Evolutionary conservation across 2,797 vertebrate genomes (phyloP), one percentile per base, ranked within the genome.

Genomic region (Australoheros facetus): DNA sequence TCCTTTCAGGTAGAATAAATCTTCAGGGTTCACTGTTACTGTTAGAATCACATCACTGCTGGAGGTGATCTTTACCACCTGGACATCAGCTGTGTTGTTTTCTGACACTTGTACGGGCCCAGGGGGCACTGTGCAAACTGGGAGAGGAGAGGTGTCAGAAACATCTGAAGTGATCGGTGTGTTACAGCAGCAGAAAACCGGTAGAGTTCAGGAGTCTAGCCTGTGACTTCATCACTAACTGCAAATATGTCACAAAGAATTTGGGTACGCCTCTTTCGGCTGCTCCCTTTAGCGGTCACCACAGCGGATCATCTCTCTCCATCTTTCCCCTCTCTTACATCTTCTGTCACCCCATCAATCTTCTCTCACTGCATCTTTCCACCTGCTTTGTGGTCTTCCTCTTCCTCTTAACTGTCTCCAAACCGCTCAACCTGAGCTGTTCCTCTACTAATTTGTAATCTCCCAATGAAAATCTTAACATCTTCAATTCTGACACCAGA

Each of bases 91-190:
- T 0, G 95, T 95, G 93, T 89, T 95, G 90, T 96, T 96, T 55
- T 96, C 96, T 16, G 90, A 56, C 53, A 96, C 84, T 0, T 82
- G 56, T 51, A 95, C 89, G 0, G 95, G 92, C 3, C 93, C 93
- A 4, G 93, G 87, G 66, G 94, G 92, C 56, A 94, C 93, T 9
- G 93, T 89, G 83, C 96, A 96, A 55, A 95, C 96, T 96, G 56
- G 28, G 34, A 56, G 55, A 28, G 39, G 39, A 73, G 54, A 77
- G 11, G 56, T 9, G n/a, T 3, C 16, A 59, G 66, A 54, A 73
- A 51, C 56, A 58, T 45, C 12, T 58, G 54, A 23, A 32, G n/a
- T 64, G 37, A 42, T 16, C 21, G 37, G 42, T 5, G 37, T 23
- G 23, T 64, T 55, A 19, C 13, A 71, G 32, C 70, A 17, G 32